These are phyloP conservation scores for Chloromyia formosa DNA, from an alignment of 2,888 invertebrate genomes.

Conservation along the genomic window DNA sequence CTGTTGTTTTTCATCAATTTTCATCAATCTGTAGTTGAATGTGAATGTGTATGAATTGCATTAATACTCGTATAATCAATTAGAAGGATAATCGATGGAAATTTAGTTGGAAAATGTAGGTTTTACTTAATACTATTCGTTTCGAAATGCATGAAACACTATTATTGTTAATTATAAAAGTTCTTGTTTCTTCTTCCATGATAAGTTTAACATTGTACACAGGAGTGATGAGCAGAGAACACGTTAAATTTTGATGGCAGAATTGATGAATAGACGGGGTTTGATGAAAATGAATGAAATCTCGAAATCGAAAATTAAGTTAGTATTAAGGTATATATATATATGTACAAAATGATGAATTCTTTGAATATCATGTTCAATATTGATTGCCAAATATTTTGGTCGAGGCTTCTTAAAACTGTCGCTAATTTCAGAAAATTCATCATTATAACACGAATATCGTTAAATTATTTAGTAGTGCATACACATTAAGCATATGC, in stretches of 20 bases:
- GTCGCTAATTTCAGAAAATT: conserved; percentile 34
- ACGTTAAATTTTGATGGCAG: not conserved
- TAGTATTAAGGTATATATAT: conserved; percentile 7
- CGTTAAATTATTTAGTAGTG: not conserved
- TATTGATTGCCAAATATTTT: no score
- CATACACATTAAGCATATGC: conserved; percentile 40
- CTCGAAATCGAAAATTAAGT: not conserved
- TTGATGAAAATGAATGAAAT: conserved; percentile 3
- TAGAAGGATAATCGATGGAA: no score
- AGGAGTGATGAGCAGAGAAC: not conserved
- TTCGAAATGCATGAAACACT: not conserved
- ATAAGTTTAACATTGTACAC: not conserved
- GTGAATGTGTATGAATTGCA: no score
- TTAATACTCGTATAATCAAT: no score
- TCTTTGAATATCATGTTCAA: not conserved
- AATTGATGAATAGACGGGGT: not conserved
- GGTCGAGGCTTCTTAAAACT: no score
- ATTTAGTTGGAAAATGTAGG: no score
- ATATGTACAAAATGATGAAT: not conserved
- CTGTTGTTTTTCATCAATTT: not conserved
- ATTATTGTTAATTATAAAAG: not conserved
- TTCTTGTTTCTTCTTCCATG: not conserved
- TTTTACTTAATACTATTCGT: not conserved
- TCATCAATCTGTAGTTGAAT: not conserved
- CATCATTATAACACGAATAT: not conserved